phyloP scores from a whole-genome alignment of 1,140 invertebrate genomes.

The Drosophila repleta region DNA sequence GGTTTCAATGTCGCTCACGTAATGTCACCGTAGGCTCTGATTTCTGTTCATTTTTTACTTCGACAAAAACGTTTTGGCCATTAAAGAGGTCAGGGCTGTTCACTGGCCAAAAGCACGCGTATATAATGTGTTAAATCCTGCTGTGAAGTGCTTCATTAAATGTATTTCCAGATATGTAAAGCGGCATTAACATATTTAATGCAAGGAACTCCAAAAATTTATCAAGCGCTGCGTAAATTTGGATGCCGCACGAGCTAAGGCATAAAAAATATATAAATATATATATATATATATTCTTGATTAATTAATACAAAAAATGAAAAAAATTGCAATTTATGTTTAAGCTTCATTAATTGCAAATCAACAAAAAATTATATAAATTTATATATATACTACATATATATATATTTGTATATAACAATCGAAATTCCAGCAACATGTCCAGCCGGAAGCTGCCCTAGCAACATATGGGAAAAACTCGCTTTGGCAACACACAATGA shows the following conservation, averaged over 20 bases:
- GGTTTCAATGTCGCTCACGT: constrained; percentile 74
- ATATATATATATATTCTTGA: constrained; percentile 11
- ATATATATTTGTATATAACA: background rate
- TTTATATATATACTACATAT: background rate
- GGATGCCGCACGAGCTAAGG: constrained; percentile 3
- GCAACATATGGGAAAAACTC: constrained; percentile 57
- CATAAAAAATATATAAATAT: background rate
- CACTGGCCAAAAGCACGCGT: constrained; percentile 9
- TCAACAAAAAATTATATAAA: background rate
- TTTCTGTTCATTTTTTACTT: constrained; percentile 11
- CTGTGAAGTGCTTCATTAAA: constrained; percentile 14
- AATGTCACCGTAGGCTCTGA: constrained; percentile 47
- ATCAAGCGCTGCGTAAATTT: constrained; percentile 16
- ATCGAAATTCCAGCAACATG: constrained; percentile 23
- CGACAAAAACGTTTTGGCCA: constrained; percentile 23
- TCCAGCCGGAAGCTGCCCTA: constrained; percentile 55
- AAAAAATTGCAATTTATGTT: constrained; percentile 22
- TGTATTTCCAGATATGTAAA: background rate
- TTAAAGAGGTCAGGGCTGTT: constrained; percentile 64
- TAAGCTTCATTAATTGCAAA: constrained; percentile 35
- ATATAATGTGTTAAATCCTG: constrained; percentile 28
- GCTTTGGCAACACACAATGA: constrained; percentile 40
- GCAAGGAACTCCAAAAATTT: constrained; percentile 15
- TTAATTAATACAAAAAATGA: constrained; percentile 30
- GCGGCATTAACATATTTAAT: constrained; percentile 35